Conservation (phyloP, 2,797 vertebrate species). For the Crocodylus rhombifer region DNA sequence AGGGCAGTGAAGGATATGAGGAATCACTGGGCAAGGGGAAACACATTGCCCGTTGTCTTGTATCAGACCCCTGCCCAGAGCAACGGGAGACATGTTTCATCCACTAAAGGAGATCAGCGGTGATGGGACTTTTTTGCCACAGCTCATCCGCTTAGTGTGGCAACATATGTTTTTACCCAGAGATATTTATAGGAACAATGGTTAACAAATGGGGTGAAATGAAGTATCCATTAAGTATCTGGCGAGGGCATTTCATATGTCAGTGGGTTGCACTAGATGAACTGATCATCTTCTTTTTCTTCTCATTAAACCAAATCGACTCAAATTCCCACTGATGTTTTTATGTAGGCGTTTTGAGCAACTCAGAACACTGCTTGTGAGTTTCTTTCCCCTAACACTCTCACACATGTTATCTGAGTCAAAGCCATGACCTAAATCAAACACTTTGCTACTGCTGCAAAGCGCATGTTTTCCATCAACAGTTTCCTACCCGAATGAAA, state of each 20-base stretch:
- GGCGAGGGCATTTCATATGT: neutral
- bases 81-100: too few species aligned
- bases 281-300: neutral
- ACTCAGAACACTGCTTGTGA: neutral
- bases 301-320: neutral
- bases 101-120: too few species aligned
- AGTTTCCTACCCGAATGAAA: neutral
- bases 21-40: too few species aligned
- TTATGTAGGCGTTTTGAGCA: neutral
- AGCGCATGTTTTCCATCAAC: neutral
- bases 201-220: neutral
- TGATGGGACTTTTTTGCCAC: too few species aligned
- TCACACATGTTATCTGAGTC: neutral
- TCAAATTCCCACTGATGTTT: neutral
- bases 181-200: neutral
- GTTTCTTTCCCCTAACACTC: neutral
- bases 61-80: too few species aligned
- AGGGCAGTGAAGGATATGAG: too few species aligned
- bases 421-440: neutral
- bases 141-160: too few species aligned
- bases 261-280: neutral
- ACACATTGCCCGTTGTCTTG: too few species aligned
- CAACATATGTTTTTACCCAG: too few species aligned
- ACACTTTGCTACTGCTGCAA: neutral
- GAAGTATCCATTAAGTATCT: neutral